A percentile compares a stretch with the other conserved stretches of the same genome.
These are phyloP conservation scores for Aradophagus sp. DNA, from an alignment of 1,140 invertebrate species.

Conservation along the genomic window DNA sequence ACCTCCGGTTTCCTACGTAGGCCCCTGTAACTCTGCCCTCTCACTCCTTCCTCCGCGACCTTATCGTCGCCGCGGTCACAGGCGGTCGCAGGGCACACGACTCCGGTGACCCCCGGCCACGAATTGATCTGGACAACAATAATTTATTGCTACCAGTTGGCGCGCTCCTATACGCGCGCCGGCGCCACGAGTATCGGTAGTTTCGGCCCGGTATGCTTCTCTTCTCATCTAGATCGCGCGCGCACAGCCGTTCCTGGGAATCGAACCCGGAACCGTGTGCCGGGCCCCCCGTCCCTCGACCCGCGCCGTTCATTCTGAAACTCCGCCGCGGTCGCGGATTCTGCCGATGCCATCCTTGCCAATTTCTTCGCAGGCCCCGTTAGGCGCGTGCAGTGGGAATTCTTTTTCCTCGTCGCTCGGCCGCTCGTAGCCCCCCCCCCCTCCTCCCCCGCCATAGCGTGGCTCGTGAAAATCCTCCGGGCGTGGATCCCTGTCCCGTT, in stretches of 20 bases:
- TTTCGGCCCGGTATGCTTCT: conserved; percentile 49
- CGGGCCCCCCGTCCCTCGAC: conserved; percentile 32
- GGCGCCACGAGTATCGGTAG: conserved; percentile 39
- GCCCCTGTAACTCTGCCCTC: not conserved
- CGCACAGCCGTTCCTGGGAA: conserved; percentile 65
- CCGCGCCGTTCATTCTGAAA: conserved; percentile 53
- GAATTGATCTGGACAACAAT: conserved; percentile 66
- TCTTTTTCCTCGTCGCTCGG: conserved; percentile 49
- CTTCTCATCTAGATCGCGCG: conserved; percentile 65
- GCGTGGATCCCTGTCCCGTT: conserved; percentile 58
- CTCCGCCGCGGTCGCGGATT: conserved; percentile 47
- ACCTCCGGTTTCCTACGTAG: conserved; percentile 16
- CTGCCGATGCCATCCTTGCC: conserved; percentile 55
- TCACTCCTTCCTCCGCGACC: conserved; percentile 13
- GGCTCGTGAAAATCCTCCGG: conserved; percentile 61
- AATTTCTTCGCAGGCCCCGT: conserved; percentile 56
- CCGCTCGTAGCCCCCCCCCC: conserved; percentile 30
- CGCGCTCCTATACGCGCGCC: conserved; percentile 35
- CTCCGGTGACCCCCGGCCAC: conserved; percentile 42
- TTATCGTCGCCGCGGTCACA: conserved; percentile 30
- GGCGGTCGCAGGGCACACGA: conserved; percentile 8
- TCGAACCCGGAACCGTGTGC: conserved; percentile 66
- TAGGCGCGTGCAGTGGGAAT: conserved; percentile 59
- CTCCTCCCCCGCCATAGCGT: conserved; percentile 53
- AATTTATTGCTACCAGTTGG: conserved; percentile 68